phyloP scores from a whole-genome alignment of 2,888 invertebrate genomes.

The Dioctria rufipes region DNA sequence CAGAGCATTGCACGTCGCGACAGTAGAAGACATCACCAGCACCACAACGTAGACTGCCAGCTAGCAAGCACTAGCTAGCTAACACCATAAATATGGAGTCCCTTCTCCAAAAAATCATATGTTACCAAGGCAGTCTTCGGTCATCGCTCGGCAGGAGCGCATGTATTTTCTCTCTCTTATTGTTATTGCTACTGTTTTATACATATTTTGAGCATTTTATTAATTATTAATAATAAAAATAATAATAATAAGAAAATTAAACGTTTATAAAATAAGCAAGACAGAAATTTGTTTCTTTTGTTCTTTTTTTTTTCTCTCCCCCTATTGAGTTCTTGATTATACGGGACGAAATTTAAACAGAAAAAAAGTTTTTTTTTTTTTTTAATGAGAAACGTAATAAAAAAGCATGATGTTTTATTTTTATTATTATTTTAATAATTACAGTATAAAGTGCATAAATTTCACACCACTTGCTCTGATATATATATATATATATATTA shows the following conservation, averaged over 20 bases:
- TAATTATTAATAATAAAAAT: not conserved
- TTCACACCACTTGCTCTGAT: no score
- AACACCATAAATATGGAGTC: slow-evolving; percentile 34
- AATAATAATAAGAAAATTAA: not conserved
- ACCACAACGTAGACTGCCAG: not conserved
- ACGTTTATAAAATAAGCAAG: not conserved
- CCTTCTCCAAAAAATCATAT: slow-evolving; percentile 58
- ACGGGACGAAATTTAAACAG: not conserved
- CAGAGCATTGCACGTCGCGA: not conserved
- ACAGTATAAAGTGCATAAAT: no score
- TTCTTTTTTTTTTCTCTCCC: no score
- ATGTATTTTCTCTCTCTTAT: slow-evolving; percentile 57
- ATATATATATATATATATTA: no score
- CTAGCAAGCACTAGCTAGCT: not conserved
- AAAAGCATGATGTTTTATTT: no score
- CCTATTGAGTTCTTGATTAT: not conserved
- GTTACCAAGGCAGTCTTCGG: slow-evolving; percentile 61
- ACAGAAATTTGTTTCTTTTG: not conserved
- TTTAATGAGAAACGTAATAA: no score
- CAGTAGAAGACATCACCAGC: slow-evolving; percentile 9
- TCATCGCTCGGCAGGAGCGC: slow-evolving; percentile 62
- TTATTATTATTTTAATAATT: no score
- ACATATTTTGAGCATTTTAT: not conserved
- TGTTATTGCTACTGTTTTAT: slow-evolving; percentile 20
- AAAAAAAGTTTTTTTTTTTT: not conserved